These are phyloP conservation scores for Prunella fulvescens DNA, from an alignment of 2,113 vertebrate genomes.

Conservation along the genomic window DNA sequence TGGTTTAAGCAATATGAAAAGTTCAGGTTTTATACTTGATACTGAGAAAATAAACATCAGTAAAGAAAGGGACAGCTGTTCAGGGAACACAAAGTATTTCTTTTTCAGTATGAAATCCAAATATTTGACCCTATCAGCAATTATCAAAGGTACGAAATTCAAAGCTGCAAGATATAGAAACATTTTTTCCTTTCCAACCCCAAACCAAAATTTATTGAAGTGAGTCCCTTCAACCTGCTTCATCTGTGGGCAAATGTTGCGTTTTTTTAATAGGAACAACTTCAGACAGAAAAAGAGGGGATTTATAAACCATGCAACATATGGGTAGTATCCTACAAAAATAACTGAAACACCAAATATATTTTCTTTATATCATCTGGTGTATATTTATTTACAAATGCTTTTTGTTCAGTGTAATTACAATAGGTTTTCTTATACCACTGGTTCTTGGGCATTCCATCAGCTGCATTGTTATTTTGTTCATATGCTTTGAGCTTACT, in stretches of 20 bases:
- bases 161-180: not conserved
- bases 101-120: not conserved
- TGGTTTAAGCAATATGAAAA: not conserved
- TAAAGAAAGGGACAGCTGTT: not conserved
- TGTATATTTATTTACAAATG: not conserved
- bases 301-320: not conserved
- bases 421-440: not conserved
- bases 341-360: not conserved
- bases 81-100: rapidly evolving
- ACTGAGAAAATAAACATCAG: not conserved
- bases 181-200: not conserved
- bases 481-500: not conserved
- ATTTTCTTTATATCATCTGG: rapidly evolving
- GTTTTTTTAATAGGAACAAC: not conserved
- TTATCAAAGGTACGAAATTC: not conserved
- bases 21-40: not conserved
- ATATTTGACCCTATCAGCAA: not conserved
- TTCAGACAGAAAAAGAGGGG: not conserved
- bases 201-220: not conserved
- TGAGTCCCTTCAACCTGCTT: not conserved
- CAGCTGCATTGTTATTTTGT: not conserved
- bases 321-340: not conserved
- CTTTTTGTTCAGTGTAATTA: not conserved
- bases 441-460: not conserved
- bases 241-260: not conserved